These are phyloP conservation scores for Chelonia mydas DNA, from an alignment of 2,797 vertebrate species.

Conservation along the genomic window DNA sequence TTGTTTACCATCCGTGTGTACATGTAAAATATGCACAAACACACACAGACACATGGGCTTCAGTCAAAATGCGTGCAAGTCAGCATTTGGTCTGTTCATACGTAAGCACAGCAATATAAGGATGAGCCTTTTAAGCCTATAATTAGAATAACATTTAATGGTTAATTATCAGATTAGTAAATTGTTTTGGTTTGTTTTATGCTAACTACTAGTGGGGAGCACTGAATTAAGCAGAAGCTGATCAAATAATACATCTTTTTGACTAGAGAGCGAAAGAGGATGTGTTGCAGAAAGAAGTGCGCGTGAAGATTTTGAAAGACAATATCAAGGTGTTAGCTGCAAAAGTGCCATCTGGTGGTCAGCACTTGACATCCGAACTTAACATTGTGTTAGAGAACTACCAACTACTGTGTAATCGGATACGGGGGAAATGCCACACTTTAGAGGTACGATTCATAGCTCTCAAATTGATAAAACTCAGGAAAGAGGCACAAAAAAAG, in stretches of 20 bases:
- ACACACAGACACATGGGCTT: background rate
- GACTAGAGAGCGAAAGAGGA: conserved; percentile 96
- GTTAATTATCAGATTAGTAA: background rate
- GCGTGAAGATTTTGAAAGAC: conserved; percentile 98
- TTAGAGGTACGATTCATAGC: conserved; percentile 86
- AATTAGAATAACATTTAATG: background rate
- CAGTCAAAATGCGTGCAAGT: too few relatives aligned
- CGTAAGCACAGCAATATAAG: background rate
- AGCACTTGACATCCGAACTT: conserved; percentile 87
- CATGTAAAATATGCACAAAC: background rate
- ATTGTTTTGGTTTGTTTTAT: background rate
- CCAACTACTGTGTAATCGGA: conserved; percentile 94
- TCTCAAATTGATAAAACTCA: background rate
- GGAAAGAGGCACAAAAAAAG: background rate
- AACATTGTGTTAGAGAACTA: conserved; percentile 92
- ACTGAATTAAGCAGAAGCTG: background rate
- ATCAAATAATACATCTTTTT: rapidly evolving
- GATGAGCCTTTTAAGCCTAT: background rate
- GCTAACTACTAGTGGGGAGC: background rate
- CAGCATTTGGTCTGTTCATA: background rate
- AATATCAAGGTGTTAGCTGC: conserved; percentile 91
- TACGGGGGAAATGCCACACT: conserved; percentile 96
- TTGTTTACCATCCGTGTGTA: background rate
- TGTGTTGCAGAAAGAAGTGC: conserved; percentile 98
- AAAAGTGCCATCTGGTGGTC: conserved; percentile 85